Conservation (phyloP, 2,113 vertebrate genomes). For the Oryzias celebensis region DNA sequence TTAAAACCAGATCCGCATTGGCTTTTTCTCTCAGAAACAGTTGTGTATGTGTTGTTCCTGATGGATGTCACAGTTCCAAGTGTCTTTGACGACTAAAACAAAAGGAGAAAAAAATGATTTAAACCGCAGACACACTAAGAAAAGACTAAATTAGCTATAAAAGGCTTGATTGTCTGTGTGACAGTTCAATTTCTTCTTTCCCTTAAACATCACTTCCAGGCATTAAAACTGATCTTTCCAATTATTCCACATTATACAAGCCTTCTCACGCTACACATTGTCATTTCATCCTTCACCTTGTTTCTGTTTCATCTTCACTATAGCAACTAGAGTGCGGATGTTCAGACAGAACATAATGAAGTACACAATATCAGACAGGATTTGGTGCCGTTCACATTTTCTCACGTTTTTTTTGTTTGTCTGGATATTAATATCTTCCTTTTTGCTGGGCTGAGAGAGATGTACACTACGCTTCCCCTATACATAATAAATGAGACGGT, state of each 20-base stretch:
- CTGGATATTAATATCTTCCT: neutral
- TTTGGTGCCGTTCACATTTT: neutral
- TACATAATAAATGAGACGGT: constrained; percentile 56
- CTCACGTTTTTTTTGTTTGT: neutral
- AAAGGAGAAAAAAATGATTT: neutral
- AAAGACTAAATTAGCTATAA: neutral
- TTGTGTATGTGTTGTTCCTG: too few species aligned
- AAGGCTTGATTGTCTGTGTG: too few species aligned
- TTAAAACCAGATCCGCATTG: too few species aligned
- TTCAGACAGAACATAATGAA: neutral
- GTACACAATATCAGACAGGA: too few species aligned
- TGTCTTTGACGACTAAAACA: too few species aligned
- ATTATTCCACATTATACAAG: neutral
- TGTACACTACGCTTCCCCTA: constrained; percentile 9
- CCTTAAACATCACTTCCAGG: neutral
- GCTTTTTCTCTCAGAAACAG: too few species aligned
- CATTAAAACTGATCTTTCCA: neutral
- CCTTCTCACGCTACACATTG: neutral
- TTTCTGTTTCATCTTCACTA: neutral
- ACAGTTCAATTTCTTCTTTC: neutral
- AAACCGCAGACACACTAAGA: neutral
- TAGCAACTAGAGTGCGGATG: neutral
- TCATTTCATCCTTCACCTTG: neutral
- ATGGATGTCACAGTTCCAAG: too few species aligned
- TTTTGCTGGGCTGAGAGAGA: constrained; percentile 11